phyloP scores from a whole-genome alignment of 2,113 vertebrate genomes.

The Panurus biarmicus region DNA sequence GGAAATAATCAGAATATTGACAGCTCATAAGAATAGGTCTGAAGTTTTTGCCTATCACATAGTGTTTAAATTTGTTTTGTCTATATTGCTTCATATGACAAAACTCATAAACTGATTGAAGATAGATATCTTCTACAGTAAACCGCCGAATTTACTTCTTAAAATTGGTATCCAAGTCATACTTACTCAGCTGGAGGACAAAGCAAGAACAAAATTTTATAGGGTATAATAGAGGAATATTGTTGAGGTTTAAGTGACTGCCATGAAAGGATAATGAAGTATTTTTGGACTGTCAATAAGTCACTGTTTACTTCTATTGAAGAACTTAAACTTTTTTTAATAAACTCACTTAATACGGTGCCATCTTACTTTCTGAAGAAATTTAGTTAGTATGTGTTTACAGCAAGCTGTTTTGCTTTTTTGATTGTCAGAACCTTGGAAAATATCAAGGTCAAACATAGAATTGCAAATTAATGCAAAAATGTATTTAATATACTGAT shows the following conservation, averaged over 20 bases:
- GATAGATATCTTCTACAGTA: not conserved
- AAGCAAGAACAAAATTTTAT: not conserved
- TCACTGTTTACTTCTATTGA: not conserved
- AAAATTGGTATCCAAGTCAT: not conserved
- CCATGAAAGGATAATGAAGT: not conserved
- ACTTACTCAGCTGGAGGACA: not conserved
- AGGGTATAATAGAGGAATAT: not conserved
- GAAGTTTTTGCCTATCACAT: not conserved
- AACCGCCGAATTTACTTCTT: not conserved
- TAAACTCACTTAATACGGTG: not conserved
- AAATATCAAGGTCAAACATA: conserved; percentile 47
- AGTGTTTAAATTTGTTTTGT: not conserved
- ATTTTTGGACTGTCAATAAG: not conserved
- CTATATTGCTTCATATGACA: not conserved
- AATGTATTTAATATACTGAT: conserved; percentile 13
- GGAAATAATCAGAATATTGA: not conserved
- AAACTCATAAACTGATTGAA: not conserved
- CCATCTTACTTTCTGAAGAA: not conserved
- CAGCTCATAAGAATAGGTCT: not conserved
- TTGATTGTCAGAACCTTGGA: conserved; percentile 42
- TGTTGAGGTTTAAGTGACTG: not conserved
- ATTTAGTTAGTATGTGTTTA: not conserved
- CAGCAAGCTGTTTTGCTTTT: not conserved
- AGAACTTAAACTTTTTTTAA: not conserved
- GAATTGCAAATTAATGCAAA: conserved; percentile 52